Conservation (phyloP, 1,140 invertebrate species). For the Ostrea edulis region DNA sequence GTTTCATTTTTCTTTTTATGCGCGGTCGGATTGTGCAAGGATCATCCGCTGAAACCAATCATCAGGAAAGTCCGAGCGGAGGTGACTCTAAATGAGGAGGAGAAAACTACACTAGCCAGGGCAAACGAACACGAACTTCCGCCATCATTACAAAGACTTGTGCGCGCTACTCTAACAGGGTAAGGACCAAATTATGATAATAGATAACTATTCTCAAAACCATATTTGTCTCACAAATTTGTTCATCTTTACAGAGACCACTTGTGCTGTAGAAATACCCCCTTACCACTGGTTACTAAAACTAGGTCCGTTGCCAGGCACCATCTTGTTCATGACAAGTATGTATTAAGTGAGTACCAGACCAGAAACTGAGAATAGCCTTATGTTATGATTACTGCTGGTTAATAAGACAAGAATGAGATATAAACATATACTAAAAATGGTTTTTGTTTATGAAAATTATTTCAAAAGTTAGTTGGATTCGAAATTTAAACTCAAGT, state of each 20-base stretch:
- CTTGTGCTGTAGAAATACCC: conserved; percentile 9
- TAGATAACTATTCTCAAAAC: too few relatives aligned
- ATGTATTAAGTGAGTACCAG: neutral
- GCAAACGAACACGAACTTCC: neutral
- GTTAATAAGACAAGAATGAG: too few relatives aligned
- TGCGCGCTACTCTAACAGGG: neutral
- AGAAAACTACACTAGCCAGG: neutral
- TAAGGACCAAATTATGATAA: neutral
- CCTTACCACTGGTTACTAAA: neutral
- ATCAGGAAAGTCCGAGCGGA: conserved; percentile 15
- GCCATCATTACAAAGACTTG: conserved; percentile 6
- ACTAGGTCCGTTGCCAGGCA: neutral
- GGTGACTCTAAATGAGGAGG: neutral
- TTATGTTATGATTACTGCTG: neutral
- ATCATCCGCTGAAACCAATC: neutral
- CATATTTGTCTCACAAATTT: neutral
- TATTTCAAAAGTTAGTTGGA: too few relatives aligned
- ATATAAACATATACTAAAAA: too few relatives aligned
- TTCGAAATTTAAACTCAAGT: too few relatives aligned
- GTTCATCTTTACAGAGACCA: neutral
- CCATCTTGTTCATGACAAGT: neutral
- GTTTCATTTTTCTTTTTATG: neutral
- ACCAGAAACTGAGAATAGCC: neutral
- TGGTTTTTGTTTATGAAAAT: too few relatives aligned
- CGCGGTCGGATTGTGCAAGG: neutral